These are phyloP conservation scores for Trematocara stigmaticum DNA, from an alignment of 2,113 vertebrate genomes.

Conservation along the genomic window DNA sequence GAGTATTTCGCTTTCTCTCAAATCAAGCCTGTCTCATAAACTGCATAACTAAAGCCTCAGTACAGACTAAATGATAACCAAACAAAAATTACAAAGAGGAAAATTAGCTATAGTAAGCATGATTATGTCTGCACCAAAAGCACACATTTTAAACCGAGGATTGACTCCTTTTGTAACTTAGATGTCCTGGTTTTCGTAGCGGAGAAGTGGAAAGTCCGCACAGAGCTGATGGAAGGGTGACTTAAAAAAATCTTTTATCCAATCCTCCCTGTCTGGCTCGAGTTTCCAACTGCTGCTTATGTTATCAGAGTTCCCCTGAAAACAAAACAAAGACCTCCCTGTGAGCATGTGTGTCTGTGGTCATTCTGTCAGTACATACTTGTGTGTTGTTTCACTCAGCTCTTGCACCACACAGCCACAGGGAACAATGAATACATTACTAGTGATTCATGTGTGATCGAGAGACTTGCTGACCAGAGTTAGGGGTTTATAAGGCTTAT, in stretches of 20 bases:
- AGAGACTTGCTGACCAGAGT: background rate
- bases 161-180: background rate
- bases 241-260: background rate
- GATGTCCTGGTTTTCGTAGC: background rate
- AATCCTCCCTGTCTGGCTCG: background rate
- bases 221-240: background rate
- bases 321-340: background rate
- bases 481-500: background rate
- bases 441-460: background rate
- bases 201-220: background rate
- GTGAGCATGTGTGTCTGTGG: background rate
- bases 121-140: background rate
- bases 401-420: background rate
- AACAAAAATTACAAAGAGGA: background rate
- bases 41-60: background rate
- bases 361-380: background rate
- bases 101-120: background rate
- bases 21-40: background rate
- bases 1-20: background rate
- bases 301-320: background rate
- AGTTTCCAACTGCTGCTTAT: background rate
- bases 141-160: background rate
- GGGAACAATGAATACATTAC: background rate
- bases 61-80: background rate
- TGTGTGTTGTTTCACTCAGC: background rate